Evolutionary conservation across 2,113 vertebrate genomes (phyloP), one percentile per base, ranked within the genome.

Genomic region (Sardina pilchardus): DNA sequence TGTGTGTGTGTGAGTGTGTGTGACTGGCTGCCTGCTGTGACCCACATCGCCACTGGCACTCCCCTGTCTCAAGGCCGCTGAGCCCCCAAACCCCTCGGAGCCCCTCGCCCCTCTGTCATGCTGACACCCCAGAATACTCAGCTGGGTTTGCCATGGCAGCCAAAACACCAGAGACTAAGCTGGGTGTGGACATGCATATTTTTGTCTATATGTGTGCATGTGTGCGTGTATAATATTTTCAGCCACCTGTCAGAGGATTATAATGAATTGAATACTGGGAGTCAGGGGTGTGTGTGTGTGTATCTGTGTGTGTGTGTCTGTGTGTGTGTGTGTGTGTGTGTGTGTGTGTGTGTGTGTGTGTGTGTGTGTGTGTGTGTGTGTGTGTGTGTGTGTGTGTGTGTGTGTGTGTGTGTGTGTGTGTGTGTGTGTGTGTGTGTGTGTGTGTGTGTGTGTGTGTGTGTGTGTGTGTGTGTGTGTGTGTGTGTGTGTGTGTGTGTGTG

Each of bases 1-100:
- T 21, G n/a, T 53, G 45, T 50, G 67, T 67, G 56, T 89, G 83
- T 91, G 90, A 83, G 83, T 85, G 10, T 47, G 48, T 84, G n/a
- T n/a, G n/a, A 24, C 39, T n/a, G n/a, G n/a, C n/a, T n/a, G 14
- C 4, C 45, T 47, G 45, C 45, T 47, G 45, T 47, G 45, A 47
- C 82, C 82, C 26, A 45, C 82, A 10, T 50, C 19, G 43, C 44
- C 26, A 4, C 63, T 47, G 45, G 16, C 10, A 47, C 12, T 48
- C 56, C 75, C 59, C n/a, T 71, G 17, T 53, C 48, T 67, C 48
- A 81, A 82, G 39, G 39, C 26, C 83, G 34, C 78, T 48, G 44
- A 85, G 88, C 50, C 48, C 81, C 4, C 43, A 56, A 71, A 7
- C 48, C 78, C 67, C 48, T 12, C 44, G 48, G 47, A 86, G 16